A percentile compares a stretch with the other conserved stretches of the same genome.
Evolutionary conservation across 2,888 invertebrate genomes (phyloP).

Genomic region (Hyppa rectilinea): DNA sequence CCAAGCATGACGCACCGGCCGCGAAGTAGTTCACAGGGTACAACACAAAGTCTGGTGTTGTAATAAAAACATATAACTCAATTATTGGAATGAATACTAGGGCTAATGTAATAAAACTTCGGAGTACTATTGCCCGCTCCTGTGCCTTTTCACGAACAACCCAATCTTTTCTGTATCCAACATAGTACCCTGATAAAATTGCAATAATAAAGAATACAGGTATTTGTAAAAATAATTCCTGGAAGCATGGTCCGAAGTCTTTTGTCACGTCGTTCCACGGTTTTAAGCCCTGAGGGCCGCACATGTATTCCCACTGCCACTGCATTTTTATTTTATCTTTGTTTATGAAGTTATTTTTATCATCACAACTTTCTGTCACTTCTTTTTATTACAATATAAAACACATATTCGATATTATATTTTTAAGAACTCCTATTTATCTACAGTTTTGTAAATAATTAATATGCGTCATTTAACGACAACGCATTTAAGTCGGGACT

Average conservation of each 20-base stretch:
- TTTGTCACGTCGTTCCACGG: slow-evolving; percentile 93
- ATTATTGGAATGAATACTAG: slow-evolving; percentile 93
- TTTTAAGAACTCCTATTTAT: background rate
- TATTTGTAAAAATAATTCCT: slow-evolving; percentile 94
- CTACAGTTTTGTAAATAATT: slow-evolving; percentile 2
- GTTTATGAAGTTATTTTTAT: slow-evolving; percentile 29
- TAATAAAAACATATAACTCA: slow-evolving; percentile 92
- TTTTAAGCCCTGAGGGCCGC: slow-evolving; percentile 93
- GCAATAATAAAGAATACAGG: slow-evolving; percentile 94
- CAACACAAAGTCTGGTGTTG: slow-evolving; percentile 85
- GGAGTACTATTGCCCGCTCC: slow-evolving; percentile 91
- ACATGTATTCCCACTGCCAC: slow-evolving; percentile 95
- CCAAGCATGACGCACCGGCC: slow-evolving; percentile 93
- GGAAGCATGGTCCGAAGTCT: slow-evolving; percentile 96
- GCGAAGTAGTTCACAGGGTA: slow-evolving; percentile 93
- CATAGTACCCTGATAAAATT: slow-evolving; percentile 94
- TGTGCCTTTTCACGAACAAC: slow-evolving; percentile 92
- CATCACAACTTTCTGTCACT: slow-evolving; percentile 28
- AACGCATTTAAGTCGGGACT: slow-evolving; percentile 18
- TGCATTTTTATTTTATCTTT: slow-evolving; percentile 76
- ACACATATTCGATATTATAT: background rate
- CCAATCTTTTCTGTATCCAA: slow-evolving; percentile 92
- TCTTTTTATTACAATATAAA: background rate
- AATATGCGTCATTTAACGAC: slow-evolving; percentile 14
- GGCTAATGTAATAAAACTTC: slow-evolving; percentile 92